A percentile compares a stretch with the other conserved stretches of the same genome.
These are phyloP conservation scores for Anabas testudineus DNA, from an alignment of 2,797 vertebrate genomes.

Conservation along the genomic window DNA sequence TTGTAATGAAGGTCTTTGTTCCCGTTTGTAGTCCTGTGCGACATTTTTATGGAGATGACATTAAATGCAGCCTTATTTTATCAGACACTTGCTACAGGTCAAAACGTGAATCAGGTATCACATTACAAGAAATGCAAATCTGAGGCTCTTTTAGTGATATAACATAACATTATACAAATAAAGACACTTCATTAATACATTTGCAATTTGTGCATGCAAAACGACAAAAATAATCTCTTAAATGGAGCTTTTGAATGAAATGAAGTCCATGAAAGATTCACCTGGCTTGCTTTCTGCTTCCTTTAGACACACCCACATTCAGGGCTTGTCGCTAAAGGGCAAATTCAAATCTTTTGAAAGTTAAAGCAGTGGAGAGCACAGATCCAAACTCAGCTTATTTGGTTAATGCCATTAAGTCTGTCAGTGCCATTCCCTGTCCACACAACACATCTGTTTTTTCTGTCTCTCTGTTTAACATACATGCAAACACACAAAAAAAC, in stretches of 20 bases:
- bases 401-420: slow-evolving; percentile 71
- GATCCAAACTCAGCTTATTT: slow-evolving; percentile 69
- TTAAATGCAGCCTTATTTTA: slow-evolving; percentile 13
- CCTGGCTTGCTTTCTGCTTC: background rate
- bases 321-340: slow-evolving; percentile 57
- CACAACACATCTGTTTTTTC: slow-evolving; percentile 27
- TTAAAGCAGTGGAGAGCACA: slow-evolving; percentile 71
- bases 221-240: slow-evolving; percentile 7
- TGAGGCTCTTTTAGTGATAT: background rate
- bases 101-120: background rate
- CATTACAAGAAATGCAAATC: background rate
- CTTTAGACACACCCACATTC: slow-evolving; percentile 17
- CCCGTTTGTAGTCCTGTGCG: slow-evolving; percentile 23
- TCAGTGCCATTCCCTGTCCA: slow-evolving; percentile 56
- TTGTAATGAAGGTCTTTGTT: slow-evolving; percentile 23
- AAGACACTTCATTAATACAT: background rate
- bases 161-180: background rate
- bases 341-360: slow-evolving; percentile 79
- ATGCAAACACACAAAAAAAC: slow-evolving; percentile 73
- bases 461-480: slow-evolving; percentile 25
- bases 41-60: slow-evolving; percentile 5
- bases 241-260: slow-evolving; percentile 10
- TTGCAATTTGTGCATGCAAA: slow-evolving; percentile 4
- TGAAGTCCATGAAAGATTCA: background rate
- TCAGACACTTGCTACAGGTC: background rate